Evolutionary conservation across 2,113 vertebrate species (phyloP), one percentile per base, ranked within the genome.

Genomic region (Chaenogobius annularis): DNA sequence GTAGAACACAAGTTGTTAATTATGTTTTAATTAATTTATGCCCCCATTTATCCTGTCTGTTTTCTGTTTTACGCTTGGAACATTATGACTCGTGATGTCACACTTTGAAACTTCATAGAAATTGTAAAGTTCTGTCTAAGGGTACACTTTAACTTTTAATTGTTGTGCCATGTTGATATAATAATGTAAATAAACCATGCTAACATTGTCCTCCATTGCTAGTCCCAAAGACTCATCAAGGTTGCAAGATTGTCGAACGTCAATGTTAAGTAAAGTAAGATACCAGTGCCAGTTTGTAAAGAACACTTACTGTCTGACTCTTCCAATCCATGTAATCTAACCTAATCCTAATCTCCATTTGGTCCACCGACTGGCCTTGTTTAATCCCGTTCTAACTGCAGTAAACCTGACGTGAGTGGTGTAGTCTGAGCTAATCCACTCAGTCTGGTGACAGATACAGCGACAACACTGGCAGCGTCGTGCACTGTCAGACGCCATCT

Each of bases 401-500:
- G 75, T 80, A 81, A 84, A 84, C 77, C 75, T 64, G 77, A 83
- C 72, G 68, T 4, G 81, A 69, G 64, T 72, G 47, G 20, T 73
- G 77, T 69, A 48, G 84, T 77, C 56, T 26, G 73, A n/a, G 69
- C 78, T 88, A 89, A 88, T 91, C 89, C 83, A 83, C 63, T 87
- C 83, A 78, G 83, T 63, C 65, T 67, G 70, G 83, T 71, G 87
- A 85, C 84, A 77, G 75, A 76, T 63, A 78, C 77, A 70, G 75
- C 80, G 80, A 87, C 85, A 73, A 76, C 66, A 82, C 78, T 12
- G 63, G 69, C 74, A 69, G 64, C 62, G 5, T 72, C 78, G 65
- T 70, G 15, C 10, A 66, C 67, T 76, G 71, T 73, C 76, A 80
- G 68, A 70, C 75, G 62, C 84, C 68, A 81, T 89, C 85, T 87